Conservation (phyloP, 2,797 vertebrate species). For the Moxostoma hubbsi region DNA sequence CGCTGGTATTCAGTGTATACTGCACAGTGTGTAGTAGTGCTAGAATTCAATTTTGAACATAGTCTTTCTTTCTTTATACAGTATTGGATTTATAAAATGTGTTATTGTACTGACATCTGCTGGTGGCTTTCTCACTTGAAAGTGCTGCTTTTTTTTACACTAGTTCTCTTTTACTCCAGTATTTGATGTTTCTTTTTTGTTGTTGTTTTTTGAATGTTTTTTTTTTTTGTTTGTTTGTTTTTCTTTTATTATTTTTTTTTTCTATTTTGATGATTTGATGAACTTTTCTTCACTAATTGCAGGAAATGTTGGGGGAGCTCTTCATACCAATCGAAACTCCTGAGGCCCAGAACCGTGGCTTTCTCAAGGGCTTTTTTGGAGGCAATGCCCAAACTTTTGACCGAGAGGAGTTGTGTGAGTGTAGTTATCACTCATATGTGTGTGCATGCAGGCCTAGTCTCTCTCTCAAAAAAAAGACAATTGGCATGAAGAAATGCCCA, state of each 20-base stretch:
- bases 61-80: too few relatives aligned
- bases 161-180: not conserved
- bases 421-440: not conserved
- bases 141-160: not conserved
- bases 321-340: slow-evolving; percentile 96
- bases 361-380: slow-evolving; percentile 96
- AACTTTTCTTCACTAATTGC: slow-evolving; percentile 41
- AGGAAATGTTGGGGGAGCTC: slow-evolving; percentile 98
- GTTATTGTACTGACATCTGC: slow-evolving; percentile 69
- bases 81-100: not conserved
- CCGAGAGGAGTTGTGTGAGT: slow-evolving; percentile 97
- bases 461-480: too few relatives aligned
- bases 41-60: too few relatives aligned
- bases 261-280: slow-evolving; percentile 6
- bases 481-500: not conserved
- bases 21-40: too few relatives aligned
- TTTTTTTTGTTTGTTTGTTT: too few relatives aligned
- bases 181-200: not conserved
- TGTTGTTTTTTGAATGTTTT: too few relatives aligned
- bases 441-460: too few relatives aligned
- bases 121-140: slow-evolving; percentile 49
- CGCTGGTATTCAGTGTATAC: too few relatives aligned
- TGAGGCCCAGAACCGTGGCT: slow-evolving; percentile 95
- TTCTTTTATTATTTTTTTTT: not conserved
- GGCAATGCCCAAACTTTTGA: slow-evolving; percentile 94